Conservation (phyloP, 1,140 invertebrate species). For the Brachionus calyciflorus region DNA sequence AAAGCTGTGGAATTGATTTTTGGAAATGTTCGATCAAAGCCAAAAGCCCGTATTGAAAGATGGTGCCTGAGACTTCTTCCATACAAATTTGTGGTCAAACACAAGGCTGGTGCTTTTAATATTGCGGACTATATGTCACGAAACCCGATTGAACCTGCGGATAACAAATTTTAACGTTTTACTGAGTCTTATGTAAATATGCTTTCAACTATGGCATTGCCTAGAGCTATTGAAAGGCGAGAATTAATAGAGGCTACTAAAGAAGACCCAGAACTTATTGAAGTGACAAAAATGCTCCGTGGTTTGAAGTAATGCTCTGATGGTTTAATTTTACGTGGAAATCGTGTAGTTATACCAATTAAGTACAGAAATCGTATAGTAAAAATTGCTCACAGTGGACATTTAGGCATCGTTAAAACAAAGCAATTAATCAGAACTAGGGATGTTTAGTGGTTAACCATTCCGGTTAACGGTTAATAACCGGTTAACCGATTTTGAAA, state of each 20-base stretch:
- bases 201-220: no score
- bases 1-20: not conserved
- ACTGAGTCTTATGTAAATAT: no score
- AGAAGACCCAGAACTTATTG: no score
- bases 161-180: no score
- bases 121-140: not conserved
- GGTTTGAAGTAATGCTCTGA: not conserved
- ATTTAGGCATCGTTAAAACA: slow-evolving; percentile 53
- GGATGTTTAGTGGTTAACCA: no score
- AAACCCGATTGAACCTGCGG: not conserved
- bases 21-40: not conserved
- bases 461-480: no score
- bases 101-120: not conserved
- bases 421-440: no score
- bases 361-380: not conserved
- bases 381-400: slow-evolving; percentile 51
- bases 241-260: no score
- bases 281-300: no score
- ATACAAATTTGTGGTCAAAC: no score
- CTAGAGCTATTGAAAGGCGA: no score
- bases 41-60: not conserved
- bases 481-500: no score
- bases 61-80: not conserved
- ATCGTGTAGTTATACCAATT: not conserved
- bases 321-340: not conserved